These are phyloP conservation scores for Cyrtodaria siliqua DNA, from an alignment of 2,888 invertebrate genomes.

Conservation along the genomic window DNA sequence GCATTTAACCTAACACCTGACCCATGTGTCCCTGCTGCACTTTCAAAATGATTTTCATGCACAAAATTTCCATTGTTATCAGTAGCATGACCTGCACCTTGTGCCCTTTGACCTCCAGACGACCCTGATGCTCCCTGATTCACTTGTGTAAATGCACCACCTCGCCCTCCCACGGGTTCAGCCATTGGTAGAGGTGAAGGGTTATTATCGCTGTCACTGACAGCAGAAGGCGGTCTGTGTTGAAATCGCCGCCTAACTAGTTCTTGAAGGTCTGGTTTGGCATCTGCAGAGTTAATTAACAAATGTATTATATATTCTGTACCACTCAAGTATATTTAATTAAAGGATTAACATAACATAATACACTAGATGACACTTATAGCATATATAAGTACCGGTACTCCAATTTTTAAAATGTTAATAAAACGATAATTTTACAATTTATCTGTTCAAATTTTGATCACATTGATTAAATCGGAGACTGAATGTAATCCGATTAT, in stretches of 20 bases:
- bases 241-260: neutral
- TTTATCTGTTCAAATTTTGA: no score
- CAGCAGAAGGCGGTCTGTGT: slow-evolving; percentile 3
- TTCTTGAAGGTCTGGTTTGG: slow-evolving; percentile 4
- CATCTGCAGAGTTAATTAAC: neutral
- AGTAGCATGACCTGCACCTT: neutral
- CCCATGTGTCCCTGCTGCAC: neutral
- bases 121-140: neutral
- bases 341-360: no score
- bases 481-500: no score
- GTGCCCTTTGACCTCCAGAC: neutral
- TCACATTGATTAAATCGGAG: no score
- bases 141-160: neutral
- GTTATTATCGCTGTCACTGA: slow-evolving; percentile 3
- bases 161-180: neutral
- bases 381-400: no score
- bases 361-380: no score
- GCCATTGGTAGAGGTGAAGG: slow-evolving; percentile 1
- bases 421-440: no score
- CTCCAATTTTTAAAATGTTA: no score
- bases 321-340: no score
- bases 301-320: no score
- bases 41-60: slow-evolving; percentile 19
- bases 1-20: neutral
- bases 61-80: slow-evolving; percentile 10